Conservation (phyloP, 2,888 invertebrate genomes). For the Eucera pruinosa region DNA sequence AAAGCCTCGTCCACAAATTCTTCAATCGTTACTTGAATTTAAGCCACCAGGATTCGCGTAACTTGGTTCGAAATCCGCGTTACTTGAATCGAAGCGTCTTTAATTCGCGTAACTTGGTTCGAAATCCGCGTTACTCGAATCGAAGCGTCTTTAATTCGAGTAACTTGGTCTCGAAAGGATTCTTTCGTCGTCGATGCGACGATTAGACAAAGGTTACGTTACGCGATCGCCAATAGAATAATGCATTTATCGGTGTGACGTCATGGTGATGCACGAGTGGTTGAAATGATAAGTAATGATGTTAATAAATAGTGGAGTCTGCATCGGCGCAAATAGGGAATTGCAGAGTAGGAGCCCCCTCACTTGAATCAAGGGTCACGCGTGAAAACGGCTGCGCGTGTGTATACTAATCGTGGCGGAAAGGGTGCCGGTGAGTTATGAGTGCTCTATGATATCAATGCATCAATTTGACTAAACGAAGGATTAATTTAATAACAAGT, state of each 20-base stretch:
- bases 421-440: constrained; percentile 82
- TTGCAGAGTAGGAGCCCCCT: constrained; percentile 52
- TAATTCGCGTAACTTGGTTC: too few relatives aligned
- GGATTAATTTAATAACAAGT: constrained; percentile 85
- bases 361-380: constrained; percentile 63
- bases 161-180: too few relatives aligned
- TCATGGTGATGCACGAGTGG: constrained; percentile 65
- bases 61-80: too few relatives aligned
- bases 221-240: not conserved
- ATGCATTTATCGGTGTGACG: constrained; percentile 67
- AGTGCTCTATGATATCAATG: constrained; percentile 84
- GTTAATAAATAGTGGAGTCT: constrained; percentile 74
- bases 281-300: constrained; percentile 75
- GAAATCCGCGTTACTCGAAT: too few relatives aligned
- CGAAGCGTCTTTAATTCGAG: too few relatives aligned
- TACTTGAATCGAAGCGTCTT: too few relatives aligned
- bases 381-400: constrained; percentile 51
- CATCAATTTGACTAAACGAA: constrained; percentile 85
- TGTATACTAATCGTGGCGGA: constrained; percentile 60
- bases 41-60: too few relatives aligned
- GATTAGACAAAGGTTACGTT: constrained; percentile 41
- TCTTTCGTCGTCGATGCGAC: not conserved
- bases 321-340: constrained; percentile 64
- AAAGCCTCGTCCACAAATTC: too few relatives aligned
- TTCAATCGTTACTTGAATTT: too few relatives aligned